Conservation (phyloP, 2,113 vertebrate species). For the Paramisgurnus dabryanus region DNA sequence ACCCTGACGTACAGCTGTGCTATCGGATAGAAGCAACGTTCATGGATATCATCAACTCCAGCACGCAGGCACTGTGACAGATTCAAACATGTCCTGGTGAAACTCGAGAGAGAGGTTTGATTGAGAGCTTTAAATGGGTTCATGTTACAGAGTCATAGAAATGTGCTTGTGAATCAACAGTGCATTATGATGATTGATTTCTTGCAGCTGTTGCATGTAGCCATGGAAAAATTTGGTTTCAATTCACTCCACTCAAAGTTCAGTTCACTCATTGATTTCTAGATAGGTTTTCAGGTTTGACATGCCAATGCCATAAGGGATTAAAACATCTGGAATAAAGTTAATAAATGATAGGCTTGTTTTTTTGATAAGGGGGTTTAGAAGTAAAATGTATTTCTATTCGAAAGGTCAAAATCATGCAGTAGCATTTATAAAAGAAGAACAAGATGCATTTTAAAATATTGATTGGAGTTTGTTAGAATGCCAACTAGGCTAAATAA, state of each 20-base stretch:
- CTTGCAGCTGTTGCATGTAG: background rate
- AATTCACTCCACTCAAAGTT: background rate
- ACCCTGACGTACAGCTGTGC: conserved; percentile 92
- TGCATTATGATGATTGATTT: background rate
- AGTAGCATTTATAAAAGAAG: background rate
- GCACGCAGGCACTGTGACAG: conserved; percentile 78
- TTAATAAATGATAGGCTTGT: background rate
- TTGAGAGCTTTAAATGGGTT: background rate
- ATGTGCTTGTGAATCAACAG: background rate
- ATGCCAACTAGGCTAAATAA: background rate
- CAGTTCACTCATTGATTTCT: background rate
- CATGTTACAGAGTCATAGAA: background rate
- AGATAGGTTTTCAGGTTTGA: background rate
- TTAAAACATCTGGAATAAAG: background rate
- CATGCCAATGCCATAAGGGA: background rate
- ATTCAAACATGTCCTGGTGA: background rate
- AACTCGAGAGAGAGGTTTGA: background rate
- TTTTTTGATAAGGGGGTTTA: background rate
- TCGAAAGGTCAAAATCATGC: conserved; percentile 1
- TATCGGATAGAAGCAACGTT: conserved; percentile 93
- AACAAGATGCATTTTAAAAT: background rate
- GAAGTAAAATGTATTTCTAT: background rate
- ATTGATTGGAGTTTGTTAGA: background rate
- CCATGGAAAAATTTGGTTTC: too few species aligned
- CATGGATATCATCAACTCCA: conserved; percentile 93